A percentile compares a stretch with the other conserved stretches of the same genome.
phyloP scores from a whole-genome alignment of 2,888 invertebrate species.

The Morinoia aosen region DNA sequence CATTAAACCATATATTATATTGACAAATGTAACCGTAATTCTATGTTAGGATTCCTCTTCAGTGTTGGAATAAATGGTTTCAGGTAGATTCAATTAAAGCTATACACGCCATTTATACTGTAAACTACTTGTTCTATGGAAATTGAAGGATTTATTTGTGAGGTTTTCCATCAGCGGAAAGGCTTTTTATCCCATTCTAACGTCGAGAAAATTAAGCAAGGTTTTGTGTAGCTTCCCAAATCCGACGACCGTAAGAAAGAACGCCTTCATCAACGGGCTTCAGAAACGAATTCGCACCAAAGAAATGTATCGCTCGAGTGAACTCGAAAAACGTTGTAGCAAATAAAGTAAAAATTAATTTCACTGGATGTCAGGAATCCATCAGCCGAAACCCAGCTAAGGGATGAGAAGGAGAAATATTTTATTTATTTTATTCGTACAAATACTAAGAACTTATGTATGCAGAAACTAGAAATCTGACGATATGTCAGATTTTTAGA shows the following conservation, averaged over 20 bases:
- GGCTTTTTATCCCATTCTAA: not conserved
- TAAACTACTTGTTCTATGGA: not conserved
- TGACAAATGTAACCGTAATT: too few relatives aligned
- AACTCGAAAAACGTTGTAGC: not conserved
- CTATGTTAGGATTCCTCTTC: not conserved
- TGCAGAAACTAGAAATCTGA: not conserved
- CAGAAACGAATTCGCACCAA: not conserved
- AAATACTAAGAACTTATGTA: not conserved
- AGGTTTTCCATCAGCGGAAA: not conserved
- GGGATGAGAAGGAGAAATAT: not conserved
- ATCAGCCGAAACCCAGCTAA: not conserved
- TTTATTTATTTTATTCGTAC: not conserved
- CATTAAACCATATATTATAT: too few relatives aligned
- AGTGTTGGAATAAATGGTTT: not conserved
- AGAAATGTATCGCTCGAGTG: conserved; percentile 10
- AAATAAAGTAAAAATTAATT: not conserved
- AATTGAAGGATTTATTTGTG: not conserved
- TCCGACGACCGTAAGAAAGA: not conserved
- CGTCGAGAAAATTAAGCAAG: not conserved
- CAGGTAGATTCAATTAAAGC: not conserved
- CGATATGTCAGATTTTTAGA: not conserved
- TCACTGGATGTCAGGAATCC: conserved; percentile 5
- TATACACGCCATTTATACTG: not conserved
- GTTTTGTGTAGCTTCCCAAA: conserved; percentile 12
- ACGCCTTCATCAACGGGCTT: not conserved